These are phyloP conservation scores for Poecile atricapillus DNA, from an alignment of 2,113 vertebrate genomes.

Conservation along the genomic window DNA sequence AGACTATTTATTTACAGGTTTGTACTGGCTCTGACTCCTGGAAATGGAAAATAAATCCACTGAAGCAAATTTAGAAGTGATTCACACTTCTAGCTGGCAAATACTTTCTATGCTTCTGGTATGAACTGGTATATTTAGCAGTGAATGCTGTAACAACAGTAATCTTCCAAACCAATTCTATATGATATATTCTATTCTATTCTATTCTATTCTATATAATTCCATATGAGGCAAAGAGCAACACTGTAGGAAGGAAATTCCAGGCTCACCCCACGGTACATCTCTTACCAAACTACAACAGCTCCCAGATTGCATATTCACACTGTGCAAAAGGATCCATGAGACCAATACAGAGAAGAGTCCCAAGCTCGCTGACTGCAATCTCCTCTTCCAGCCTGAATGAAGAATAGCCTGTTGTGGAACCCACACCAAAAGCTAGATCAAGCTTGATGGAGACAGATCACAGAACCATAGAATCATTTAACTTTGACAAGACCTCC, in stretches of 20 bases:
- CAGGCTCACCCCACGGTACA: background rate
- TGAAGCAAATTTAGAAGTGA: background rate
- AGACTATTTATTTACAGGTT: background rate
- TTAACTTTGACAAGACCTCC: background rate
- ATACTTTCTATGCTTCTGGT: background rate
- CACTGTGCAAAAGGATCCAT: background rate
- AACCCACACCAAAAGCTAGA: background rate
- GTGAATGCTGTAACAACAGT: background rate
- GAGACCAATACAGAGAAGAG: background rate
- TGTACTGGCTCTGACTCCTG: background rate
- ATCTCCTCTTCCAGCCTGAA: background rate
- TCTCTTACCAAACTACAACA: background rate
- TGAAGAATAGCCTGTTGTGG: fast-evolving
- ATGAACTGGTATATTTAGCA: background rate
- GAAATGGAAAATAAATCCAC: background rate
- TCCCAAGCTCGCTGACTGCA: background rate
- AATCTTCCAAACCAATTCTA: background rate
- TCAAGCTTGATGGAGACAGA: background rate
- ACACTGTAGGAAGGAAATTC: background rate
- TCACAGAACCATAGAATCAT: background rate
- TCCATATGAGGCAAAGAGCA: background rate
- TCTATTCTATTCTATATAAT: too few relatives aligned
- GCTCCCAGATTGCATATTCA: background rate
- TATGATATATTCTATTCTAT: fast-evolving
- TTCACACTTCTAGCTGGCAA: background rate